phyloP scores from a whole-genome alignment of 1,140 invertebrate species.

The Zaprionus ghesquierei region DNA sequence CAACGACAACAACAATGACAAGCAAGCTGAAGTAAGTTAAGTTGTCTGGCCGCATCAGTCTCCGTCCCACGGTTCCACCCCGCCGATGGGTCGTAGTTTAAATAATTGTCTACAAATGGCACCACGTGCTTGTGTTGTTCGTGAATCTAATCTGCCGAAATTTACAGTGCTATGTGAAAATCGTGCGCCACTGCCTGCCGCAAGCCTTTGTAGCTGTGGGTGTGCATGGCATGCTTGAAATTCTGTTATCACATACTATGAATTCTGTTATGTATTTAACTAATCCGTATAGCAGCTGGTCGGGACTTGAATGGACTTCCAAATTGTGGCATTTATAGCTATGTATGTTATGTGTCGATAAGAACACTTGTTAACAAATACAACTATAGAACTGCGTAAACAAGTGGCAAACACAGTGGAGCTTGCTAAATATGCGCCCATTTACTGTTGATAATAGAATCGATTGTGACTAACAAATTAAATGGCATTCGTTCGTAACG shows the following conservation, averaged over 20 bases:
- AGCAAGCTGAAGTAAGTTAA: constrained; percentile 67
- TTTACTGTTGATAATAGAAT: background rate
- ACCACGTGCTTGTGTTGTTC: constrained; percentile 31
- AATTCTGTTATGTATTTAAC: constrained; percentile 12
- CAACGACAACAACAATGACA: constrained; percentile 57
- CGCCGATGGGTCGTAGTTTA: background rate
- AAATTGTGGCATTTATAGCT: background rate
- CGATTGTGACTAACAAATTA: background rate
- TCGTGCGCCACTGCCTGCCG: constrained; percentile 32
- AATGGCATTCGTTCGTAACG: background rate
- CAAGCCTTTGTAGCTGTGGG: background rate
- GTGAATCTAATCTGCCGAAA: constrained; percentile 61
- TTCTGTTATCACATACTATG: constrained; percentile 11
- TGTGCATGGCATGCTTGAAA: background rate
- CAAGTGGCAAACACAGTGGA: constrained; percentile 17
- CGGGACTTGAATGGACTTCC: constrained; percentile 23
- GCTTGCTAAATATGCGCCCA: background rate
- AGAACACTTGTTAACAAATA: constrained; percentile 17
- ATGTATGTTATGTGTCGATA: constrained; percentile 10
- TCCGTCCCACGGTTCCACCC: background rate
- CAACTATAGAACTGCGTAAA: constrained; percentile 23
- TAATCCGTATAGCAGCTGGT: constrained; percentile 26
- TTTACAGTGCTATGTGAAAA: constrained; percentile 64
- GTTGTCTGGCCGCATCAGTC: background rate
- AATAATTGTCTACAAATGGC: constrained; percentile 21